Evolutionary conservation across 2,888 invertebrate species (phyloP), one percentile per base, ranked within the genome.

Genomic region (Oscheius sp.): DNA sequence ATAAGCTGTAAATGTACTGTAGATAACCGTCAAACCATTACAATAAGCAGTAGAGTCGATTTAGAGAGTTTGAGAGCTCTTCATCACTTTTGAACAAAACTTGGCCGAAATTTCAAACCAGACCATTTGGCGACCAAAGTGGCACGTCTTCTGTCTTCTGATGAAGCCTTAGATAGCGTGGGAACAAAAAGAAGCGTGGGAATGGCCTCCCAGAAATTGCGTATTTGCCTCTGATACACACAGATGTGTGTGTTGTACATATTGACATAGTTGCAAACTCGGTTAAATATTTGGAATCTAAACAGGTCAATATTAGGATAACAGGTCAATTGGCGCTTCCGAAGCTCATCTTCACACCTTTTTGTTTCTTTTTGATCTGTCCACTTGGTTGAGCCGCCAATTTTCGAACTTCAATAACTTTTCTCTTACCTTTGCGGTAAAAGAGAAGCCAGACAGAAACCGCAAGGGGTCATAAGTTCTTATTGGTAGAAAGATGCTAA

Each of bases 211-310:
- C 66, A 52, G 66, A 35, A 66, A 66, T 61, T 29, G 63, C 35
- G 52, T 66, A 66, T 66, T 66, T 66, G 66, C 66, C 52, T 66
- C 66, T 66, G 66, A 66, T 66, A 66, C 66, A 66, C 61, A 61
- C 35, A 66, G 66, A 66, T 52, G 66, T 52, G 66, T 69, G 52
- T 69, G 56, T 53, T 69, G 69, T 69, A 69, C 69, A 69, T 71
- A 71, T 71, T 71, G 53, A 71, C 71, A 71, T 71, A 61, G 71
- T 71, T 61, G 71, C 59, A 71, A 71, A 55, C 59, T 71, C 63
- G 63, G 61, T 71, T 72, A 72, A 72, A 72, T 72, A 72, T 72
- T 72, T 72, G 72, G 35, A 23, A 64, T 72, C 72, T 72, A 72
- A 72, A 72, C 72, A 64, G 49, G 61, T 52, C 46, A 64, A 64